Percentiles rank a stretch among this genome's conserved stretches.
Evolutionary conservation across 1,140 invertebrate genomes (phyloP).

Genomic region (Pogonomyrmex californicus): DNA sequence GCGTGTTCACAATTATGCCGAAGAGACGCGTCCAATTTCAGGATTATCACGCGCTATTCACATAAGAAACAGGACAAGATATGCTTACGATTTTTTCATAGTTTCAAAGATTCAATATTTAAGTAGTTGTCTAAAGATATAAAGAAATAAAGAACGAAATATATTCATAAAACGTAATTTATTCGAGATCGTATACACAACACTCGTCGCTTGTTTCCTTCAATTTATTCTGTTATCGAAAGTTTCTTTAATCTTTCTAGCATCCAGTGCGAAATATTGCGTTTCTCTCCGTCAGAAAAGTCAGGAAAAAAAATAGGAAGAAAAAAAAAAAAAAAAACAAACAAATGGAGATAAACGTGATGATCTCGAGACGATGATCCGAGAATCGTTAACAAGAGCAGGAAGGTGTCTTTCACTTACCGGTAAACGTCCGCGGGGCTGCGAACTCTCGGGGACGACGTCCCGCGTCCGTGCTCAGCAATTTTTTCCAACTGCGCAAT

Average conservation of each 20-base stretch:
- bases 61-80: neutral
- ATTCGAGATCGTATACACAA: neutral
- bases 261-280: neutral
- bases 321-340: neutral
- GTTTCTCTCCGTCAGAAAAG: neutral
- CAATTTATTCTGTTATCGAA: neutral
- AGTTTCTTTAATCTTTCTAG: neutral
- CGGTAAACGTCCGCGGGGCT: neutral
- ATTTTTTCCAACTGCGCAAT: conserved; percentile 82
- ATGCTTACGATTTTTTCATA: neutral
- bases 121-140: neutral
- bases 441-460: conserved; percentile 44
- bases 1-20: no score
- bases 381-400: no score
- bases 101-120: neutral
- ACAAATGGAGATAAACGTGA: no score
- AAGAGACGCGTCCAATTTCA: no score
- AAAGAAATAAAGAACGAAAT: neutral
- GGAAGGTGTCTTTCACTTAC: neutral
- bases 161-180: neutral
- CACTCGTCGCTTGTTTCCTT: neutral
- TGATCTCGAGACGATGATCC: no score
- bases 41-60: neutral
- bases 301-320: neutral
- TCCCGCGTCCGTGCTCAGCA: conserved; percentile 55